Evolutionary conservation across 1,140 invertebrate species (phyloP).

Genomic region (Pectinophora gossypiella): DNA sequence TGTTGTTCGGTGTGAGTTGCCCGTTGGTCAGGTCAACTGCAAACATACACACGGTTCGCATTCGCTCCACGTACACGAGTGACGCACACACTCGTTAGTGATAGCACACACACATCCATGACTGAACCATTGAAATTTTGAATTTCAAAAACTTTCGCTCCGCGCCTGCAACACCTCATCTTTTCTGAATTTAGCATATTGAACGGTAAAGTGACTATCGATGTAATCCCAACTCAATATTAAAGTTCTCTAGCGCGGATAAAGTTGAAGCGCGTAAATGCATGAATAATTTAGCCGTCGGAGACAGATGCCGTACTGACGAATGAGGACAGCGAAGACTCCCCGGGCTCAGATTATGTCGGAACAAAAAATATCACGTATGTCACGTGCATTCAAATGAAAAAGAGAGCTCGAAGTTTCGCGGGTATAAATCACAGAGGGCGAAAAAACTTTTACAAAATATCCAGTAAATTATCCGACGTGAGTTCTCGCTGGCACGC

Average conservation of each 20-base stretch:
- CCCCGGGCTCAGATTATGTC: constrained; percentile 56
- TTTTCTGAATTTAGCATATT: constrained; percentile 36
- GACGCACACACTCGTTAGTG: constrained; percentile 51
- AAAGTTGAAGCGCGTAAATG: constrained; percentile 57
- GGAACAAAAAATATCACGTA: constrained; percentile 69
- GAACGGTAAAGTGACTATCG: constrained; percentile 44
- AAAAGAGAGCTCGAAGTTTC: constrained; percentile 71
- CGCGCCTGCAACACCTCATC: constrained; percentile 25
- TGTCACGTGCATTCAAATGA: constrained; percentile 74
- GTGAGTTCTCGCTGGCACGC: constrained; percentile 69
- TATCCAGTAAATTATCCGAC: constrained; percentile 76
- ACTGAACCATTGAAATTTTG: constrained; percentile 62
- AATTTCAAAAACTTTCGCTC: constrained; percentile 19
- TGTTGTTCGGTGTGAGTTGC: constrained; percentile 95
- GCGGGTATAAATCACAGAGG: constrained; percentile 72
- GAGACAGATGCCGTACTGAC: constrained; percentile 57
- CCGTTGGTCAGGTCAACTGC: constrained; percentile 96
- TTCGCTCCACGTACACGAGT: constrained; percentile 51
- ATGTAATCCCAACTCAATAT: constrained; percentile 47
- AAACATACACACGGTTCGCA: constrained; percentile 79
- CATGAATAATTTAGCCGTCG: constrained; percentile 65
- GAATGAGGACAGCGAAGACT: constrained; percentile 52
- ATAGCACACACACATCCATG: constrained; percentile 57
- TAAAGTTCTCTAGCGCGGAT: constrained; percentile 39
- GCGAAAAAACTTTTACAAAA: constrained; percentile 75